Conservation (phyloP, 2,888 invertebrate genomes). For the Papilio elwesi region DNA sequence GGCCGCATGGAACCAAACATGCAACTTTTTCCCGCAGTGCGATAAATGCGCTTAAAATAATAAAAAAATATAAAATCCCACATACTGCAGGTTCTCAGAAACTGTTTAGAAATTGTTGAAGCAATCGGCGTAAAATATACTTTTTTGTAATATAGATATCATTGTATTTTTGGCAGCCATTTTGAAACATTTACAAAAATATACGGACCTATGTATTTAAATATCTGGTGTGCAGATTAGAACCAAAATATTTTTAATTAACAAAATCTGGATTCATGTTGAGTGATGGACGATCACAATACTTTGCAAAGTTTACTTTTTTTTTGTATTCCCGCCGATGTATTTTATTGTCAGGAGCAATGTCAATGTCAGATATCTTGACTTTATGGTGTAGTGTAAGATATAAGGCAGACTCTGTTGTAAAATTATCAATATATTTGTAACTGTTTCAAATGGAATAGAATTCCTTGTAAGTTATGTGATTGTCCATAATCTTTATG, state of each 20-base stretch:
- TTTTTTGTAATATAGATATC: too few species aligned
- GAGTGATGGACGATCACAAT: conserved; percentile 4
- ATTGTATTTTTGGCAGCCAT: too few species aligned
- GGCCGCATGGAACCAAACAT: neutral
- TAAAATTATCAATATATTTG: neutral
- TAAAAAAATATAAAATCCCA: too few species aligned
- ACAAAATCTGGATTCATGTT: neutral
- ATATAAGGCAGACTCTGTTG: neutral
- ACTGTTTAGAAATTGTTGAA: too few species aligned
- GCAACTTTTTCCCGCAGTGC: too few species aligned
- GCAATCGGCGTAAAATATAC: too few species aligned
- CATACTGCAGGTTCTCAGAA: too few species aligned
- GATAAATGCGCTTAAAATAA: too few species aligned
- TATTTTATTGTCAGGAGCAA: neutral
- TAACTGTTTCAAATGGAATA: neutral
- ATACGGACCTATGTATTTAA: neutral
- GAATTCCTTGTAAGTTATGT: neutral
- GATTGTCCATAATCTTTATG: conserved; percentile 2
- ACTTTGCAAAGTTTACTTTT: neutral
- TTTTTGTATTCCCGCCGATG: conserved; percentile 17
- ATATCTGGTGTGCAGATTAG: neutral
- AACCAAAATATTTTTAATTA: neutral
- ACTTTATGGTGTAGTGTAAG: neutral
- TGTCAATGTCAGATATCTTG: too few species aligned
- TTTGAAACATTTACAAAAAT: neutral